Percentiles rank a stretch among this genome's conserved stretches.
These are phyloP conservation scores for Lanistes nyassanus DNA, from an alignment of 1,140 invertebrate species.

Conservation along the genomic window DNA sequence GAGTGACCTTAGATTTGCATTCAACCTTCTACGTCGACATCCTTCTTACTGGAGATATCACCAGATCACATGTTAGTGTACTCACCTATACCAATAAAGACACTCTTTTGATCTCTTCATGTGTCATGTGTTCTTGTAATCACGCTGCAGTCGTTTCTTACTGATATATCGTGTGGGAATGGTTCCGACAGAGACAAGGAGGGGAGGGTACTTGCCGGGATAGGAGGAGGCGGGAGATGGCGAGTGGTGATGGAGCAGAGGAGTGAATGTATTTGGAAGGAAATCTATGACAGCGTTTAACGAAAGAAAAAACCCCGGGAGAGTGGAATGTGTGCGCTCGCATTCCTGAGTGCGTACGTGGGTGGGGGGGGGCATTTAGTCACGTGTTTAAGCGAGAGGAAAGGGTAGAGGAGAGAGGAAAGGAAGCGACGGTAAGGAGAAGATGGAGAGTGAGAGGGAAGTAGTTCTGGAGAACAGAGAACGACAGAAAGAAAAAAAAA, in stretches of 20 bases:
- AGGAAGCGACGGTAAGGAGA: neutral
- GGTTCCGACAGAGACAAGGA: neutral
- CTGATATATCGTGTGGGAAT: too few species aligned
- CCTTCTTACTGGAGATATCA: too few species aligned
- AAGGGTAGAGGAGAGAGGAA: neutral
- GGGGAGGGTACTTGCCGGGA: neutral
- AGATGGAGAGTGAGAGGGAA: neutral
- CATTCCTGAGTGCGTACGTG: neutral
- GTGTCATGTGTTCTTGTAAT: too few species aligned
- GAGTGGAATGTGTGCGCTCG: neutral
- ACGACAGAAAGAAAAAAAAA: slow-evolving; percentile 2
- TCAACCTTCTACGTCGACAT: too few species aligned
- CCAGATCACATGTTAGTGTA: too few species aligned
- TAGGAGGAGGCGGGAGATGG: neutral
- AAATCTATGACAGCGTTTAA: neutral
- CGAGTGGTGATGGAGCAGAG: neutral
- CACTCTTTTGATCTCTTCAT: too few species aligned
- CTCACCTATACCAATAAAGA: too few species aligned
- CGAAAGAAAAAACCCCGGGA: neutral
- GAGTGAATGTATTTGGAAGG: neutral
- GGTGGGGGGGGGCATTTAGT: too few species aligned
- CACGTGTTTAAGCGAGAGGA: slow-evolving; percentile 1
- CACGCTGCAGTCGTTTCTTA: too few species aligned
- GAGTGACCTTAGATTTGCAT: too few species aligned
- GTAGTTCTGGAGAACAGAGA: neutral